Evolutionary conservation across 2,888 invertebrate species (phyloP).

Genomic region (Vanessa cardui): DNA sequence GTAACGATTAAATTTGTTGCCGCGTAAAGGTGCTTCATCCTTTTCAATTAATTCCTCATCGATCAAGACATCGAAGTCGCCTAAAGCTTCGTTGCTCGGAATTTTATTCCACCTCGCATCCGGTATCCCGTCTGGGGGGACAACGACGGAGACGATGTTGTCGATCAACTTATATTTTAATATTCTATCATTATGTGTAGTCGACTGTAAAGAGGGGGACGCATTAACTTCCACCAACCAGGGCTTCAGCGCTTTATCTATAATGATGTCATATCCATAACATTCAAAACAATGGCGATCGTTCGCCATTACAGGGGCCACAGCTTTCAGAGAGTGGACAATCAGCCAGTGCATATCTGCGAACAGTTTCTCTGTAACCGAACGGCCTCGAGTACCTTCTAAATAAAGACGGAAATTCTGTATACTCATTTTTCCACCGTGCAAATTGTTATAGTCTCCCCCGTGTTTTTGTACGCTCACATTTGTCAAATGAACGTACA

Average conservation of each 20-base stretch:
- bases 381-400: slow-evolving; percentile 95
- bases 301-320: slow-evolving; percentile 96
- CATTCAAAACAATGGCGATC: slow-evolving; percentile 97
- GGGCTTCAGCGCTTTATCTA: slow-evolving; percentile 95
- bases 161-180: slow-evolving; percentile 97
- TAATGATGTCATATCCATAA: slow-evolving; percentile 98
- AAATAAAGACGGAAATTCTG: slow-evolving; percentile 95
- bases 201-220: slow-evolving; percentile 96
- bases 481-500: slow-evolving; percentile 98
- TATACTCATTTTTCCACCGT: slow-evolving; percentile 98
- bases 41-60: slow-evolving; percentile 91
- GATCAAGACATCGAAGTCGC: slow-evolving; percentile 91
- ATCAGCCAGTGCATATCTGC: slow-evolving; percentile 95
- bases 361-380: slow-evolving; percentile 93
- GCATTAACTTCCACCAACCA: slow-evolving; percentile 98
- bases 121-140: slow-evolving; percentile 94
- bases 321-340: slow-evolving; percentile 96
- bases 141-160: slow-evolving; percentile 94
- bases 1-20: slow-evolving; percentile 21
- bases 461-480: slow-evolving; percentile 99
- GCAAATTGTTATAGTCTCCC: slow-evolving; percentile 96
- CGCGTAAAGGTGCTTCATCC: slow-evolving; percentile 69
- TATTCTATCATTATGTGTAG: slow-evolving; percentile 96
- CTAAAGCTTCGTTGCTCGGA: slow-evolving; percentile 87
- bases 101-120: slow-evolving; percentile 95